Conservation (phyloP, 2,888 invertebrate genomes). For the Pyrrhosoma nymphula region DNA sequence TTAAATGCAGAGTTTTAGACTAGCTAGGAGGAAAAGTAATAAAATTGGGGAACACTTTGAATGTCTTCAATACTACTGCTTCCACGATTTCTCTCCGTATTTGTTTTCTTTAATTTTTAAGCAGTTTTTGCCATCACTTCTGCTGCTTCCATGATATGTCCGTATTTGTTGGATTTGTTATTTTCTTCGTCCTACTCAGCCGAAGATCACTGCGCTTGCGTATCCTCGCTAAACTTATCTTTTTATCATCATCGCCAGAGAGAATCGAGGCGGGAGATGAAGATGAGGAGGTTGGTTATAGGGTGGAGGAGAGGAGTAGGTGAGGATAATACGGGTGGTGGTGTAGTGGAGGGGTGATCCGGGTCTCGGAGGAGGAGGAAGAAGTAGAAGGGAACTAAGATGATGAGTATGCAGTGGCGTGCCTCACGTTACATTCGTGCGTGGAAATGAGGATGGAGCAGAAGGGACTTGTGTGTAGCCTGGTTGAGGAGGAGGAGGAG, state of each 20-base stretch:
- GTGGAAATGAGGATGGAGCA: slow-evolving; percentile 5
- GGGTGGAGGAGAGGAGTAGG: neutral
- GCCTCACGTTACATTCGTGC: slow-evolving; percentile 49
- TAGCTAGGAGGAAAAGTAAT: neutral
- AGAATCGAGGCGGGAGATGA: neutral
- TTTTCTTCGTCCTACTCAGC: neutral
- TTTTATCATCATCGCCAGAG: neutral
- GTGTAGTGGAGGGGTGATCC: neutral
- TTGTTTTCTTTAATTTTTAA: too few species aligned
- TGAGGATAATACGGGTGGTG: neutral
- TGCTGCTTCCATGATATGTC: neutral
- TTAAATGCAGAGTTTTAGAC: neutral
- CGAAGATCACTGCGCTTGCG: neutral
- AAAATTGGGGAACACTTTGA: neutral
- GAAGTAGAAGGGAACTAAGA: neutral
- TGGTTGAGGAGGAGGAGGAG: neutral
- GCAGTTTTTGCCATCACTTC: neutral
- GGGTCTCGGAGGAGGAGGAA: neutral
- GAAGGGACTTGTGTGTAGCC: neutral
- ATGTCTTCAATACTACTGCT: neutral
- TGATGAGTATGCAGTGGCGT: slow-evolving; percentile 23
- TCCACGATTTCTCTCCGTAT: neutral
- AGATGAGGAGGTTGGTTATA: neutral
- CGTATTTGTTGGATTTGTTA: neutral
- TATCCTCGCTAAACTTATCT: neutral